phyloP scores from a whole-genome alignment of 2,888 invertebrate species.

The Cantharis lateralis region DNA sequence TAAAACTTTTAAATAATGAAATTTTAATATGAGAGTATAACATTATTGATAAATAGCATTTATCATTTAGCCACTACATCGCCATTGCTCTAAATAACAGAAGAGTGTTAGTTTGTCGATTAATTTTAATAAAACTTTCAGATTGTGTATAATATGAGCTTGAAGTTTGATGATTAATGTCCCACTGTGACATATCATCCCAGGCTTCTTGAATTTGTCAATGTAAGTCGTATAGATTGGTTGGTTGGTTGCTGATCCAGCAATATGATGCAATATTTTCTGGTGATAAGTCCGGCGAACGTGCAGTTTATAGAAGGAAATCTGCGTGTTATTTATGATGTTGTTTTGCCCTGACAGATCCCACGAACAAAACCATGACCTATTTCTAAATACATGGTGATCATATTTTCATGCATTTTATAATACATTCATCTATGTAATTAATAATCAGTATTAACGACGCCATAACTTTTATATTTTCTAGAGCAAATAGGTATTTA shows the following conservation, averaged over 20 bases:
- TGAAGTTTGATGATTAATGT: neutral
- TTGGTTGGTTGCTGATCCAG: neutral
- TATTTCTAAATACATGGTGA: neutral
- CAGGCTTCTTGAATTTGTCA: neutral
- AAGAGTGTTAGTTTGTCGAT: no score
- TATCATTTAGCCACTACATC: neutral
- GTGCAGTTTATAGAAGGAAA: neutral
- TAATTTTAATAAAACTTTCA: neutral
- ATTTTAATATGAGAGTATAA: neutral
- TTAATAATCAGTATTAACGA: no score
- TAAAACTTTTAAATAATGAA: neutral
- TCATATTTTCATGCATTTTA: no score
- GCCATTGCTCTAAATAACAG: neutral
- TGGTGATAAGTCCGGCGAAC: neutral
- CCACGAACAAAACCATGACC: neutral
- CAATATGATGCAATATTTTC: neutral
- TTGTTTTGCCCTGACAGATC: neutral
- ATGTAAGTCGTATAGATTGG: neutral
- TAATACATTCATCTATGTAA: no score
- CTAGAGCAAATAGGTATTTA: no score
- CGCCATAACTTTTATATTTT: no score
- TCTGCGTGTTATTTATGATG: neutral
- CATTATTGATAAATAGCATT: neutral
- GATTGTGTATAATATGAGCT: neutral
- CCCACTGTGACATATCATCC: neutral